Conservation (phyloP, 2,888 invertebrate genomes). For the Heliconius ethilla region DNA sequence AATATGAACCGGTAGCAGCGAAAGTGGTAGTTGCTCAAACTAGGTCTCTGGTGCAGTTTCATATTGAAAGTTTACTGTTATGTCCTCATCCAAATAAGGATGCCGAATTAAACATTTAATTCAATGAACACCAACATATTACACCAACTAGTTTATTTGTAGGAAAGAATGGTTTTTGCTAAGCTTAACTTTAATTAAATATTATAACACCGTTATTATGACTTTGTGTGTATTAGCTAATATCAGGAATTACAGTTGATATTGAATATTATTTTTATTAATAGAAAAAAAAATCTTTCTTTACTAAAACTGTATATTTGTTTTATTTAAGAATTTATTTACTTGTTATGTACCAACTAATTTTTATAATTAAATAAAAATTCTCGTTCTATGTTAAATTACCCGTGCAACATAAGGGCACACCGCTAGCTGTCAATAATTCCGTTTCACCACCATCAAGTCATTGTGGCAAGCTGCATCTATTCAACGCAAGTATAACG, state of each 20-base stretch:
- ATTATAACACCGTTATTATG: not conserved
- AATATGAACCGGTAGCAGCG: slow-evolving; percentile 14
- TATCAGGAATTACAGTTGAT: not conserved
- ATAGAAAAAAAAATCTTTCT: too few relatives aligned
- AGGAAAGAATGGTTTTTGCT: not conserved
- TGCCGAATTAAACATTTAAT: not conserved
- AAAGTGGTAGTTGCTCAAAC: slow-evolving; percentile 14
- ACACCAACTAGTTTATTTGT: not conserved
- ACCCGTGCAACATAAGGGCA: not conserved
- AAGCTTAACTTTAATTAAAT: not conserved
- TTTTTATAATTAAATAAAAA: too few relatives aligned
- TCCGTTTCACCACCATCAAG: not conserved
- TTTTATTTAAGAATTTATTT: too few relatives aligned
- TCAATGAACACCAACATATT: too few relatives aligned
- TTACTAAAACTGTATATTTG: too few relatives aligned
- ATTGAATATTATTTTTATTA: too few relatives aligned
- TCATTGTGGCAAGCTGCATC: slow-evolving; percentile 11
- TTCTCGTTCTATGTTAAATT: too few relatives aligned
- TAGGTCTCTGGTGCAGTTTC: slow-evolving; percentile 24
- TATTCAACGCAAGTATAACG: not conserved
- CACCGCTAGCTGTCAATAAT: not conserved
- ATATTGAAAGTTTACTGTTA: slow-evolving; percentile 18
- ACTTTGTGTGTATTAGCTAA: not conserved
- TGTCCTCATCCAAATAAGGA: slow-evolving; percentile 10
- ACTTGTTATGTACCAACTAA: too few relatives aligned